These are phyloP conservation scores for Rhabditophanes sp. DNA, from an alignment of 2,888 invertebrate species.

Conservation along the genomic window DNA sequence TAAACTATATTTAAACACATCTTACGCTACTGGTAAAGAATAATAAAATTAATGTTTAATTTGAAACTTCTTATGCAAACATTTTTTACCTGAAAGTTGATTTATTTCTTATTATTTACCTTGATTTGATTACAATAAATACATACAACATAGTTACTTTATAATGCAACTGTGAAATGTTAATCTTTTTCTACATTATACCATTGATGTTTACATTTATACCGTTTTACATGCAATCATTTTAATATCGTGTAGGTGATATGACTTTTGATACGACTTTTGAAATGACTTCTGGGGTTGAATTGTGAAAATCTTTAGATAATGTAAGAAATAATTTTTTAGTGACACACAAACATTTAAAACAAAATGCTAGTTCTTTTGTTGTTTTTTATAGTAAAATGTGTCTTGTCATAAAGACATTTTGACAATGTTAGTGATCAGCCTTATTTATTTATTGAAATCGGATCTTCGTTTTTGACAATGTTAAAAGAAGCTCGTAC, in stretches of 20 bases:
- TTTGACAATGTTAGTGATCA: neutral
- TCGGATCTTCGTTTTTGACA: neutral
- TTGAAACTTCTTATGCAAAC: neutral
- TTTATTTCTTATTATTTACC: neutral
- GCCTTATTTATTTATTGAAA: neutral
- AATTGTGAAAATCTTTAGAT: too few relatives aligned
- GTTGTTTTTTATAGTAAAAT: neutral
- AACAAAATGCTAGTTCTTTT: too few relatives aligned
- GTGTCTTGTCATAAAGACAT: neutral
- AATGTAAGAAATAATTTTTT: too few relatives aligned
- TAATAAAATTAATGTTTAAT: neutral
- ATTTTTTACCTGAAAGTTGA: neutral
- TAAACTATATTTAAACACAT: too few relatives aligned
- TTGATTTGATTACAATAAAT: neutral
- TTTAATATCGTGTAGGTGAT: too few relatives aligned
- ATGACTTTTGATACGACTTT: too few relatives aligned
- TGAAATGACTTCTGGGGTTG: too few relatives aligned
- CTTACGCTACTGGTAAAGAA: too few relatives aligned
- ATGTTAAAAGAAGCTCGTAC: neutral
- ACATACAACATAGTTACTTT: constrained; percentile 1
- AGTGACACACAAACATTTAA: too few relatives aligned
- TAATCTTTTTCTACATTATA: neutral
- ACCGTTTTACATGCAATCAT: constrained; percentile 1
- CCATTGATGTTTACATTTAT: constrained; percentile 1
- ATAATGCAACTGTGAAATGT: constrained; percentile 1